phyloP scores from a whole-genome alignment of 64 coral and sea anemone genomes.

The Platygyra sinensis region DNA sequence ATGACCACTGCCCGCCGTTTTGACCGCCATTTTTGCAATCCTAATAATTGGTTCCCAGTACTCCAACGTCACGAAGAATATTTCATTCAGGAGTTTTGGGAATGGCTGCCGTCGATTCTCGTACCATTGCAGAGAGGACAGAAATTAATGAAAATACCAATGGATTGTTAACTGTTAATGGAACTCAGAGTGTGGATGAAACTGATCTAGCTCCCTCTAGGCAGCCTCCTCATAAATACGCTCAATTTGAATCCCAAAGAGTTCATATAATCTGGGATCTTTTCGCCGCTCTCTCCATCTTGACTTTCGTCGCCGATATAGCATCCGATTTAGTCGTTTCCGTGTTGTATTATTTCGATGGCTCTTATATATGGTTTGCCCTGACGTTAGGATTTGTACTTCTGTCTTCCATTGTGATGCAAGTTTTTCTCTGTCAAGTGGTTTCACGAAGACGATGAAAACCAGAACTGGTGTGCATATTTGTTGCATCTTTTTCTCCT shows the following conservation, averaged over 20 bases:
- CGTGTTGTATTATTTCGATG: slow-evolving; percentile 56
- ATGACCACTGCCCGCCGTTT: too few relatives aligned
- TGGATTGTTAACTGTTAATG: not conserved
- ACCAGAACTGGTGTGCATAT: slow-evolving; percentile 40
- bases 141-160: too few relatives aligned
- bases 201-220: slow-evolving; percentile 81
- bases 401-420: slow-evolving; percentile 74
- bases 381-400: slow-evolving; percentile 78
- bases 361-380: slow-evolving; percentile 65
- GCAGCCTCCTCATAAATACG: not conserved
- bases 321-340: slow-evolving; percentile 78
- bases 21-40: too few relatives aligned
- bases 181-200: slow-evolving; percentile 21
- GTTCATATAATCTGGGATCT: slow-evolving; percentile 60
- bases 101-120: too few relatives aligned
- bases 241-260: not conserved
- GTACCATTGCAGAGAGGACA: too few relatives aligned
- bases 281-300: slow-evolving; percentile 59
- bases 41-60: too few relatives aligned
- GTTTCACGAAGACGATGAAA: slow-evolving; percentile 82
- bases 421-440: slow-evolving; percentile 89
- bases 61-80: too few relatives aligned
- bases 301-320: slow-evolving; percentile 78
- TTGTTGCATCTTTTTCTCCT: slow-evolving; percentile 73
- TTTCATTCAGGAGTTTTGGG: too few relatives aligned